A percentile compares a stretch with the other conserved stretches of the same genome.
phyloP scores from a whole-genome alignment of 1,140 invertebrate species.

The Micrasema minimum region DNA sequence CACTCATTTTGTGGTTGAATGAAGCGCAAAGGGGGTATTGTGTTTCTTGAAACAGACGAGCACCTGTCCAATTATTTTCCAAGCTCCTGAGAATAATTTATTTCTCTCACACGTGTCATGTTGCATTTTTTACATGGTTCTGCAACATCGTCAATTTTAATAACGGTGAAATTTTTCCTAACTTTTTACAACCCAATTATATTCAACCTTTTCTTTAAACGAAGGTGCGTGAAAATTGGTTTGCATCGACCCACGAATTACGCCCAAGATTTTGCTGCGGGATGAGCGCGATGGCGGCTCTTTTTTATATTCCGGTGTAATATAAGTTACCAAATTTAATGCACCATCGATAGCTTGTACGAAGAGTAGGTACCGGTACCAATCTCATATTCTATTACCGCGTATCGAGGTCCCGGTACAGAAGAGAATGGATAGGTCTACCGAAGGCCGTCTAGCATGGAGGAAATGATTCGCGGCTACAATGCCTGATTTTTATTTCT shows the following conservation, averaged over 20 bases:
- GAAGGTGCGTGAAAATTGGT: too few relatives aligned
- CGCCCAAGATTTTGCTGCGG: too few relatives aligned
- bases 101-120: slow-evolving; percentile 12
- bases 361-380: too few relatives aligned
- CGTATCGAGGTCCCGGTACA: neutral
- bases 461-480: slow-evolving; percentile 32
- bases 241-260: too few relatives aligned
- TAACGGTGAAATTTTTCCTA: too few relatives aligned
- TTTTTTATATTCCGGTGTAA: too few relatives aligned
- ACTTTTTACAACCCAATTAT: too few relatives aligned
- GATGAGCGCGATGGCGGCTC: too few relatives aligned
- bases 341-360: too few relatives aligned
- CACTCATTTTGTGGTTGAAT: slow-evolving; percentile 10
- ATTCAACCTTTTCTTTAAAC: too few relatives aligned
- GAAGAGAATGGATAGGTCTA: slow-evolving; percentile 32
- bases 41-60: neutral
- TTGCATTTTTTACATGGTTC: neutral
- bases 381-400: neutral
- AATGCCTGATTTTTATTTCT: neutral
- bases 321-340: too few relatives aligned
- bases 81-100: neutral
- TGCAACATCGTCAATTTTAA: too few relatives aligned
- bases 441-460: slow-evolving; percentile 23
- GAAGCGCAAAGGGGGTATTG: slow-evolving; percentile 6
- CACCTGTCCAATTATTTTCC: slow-evolving; percentile 1